Percentiles rank a stretch among this genome's conserved stretches.
phyloP scores from a whole-genome alignment of 2,113 vertebrate species.

The Bambusicola thoracicus region DNA sequence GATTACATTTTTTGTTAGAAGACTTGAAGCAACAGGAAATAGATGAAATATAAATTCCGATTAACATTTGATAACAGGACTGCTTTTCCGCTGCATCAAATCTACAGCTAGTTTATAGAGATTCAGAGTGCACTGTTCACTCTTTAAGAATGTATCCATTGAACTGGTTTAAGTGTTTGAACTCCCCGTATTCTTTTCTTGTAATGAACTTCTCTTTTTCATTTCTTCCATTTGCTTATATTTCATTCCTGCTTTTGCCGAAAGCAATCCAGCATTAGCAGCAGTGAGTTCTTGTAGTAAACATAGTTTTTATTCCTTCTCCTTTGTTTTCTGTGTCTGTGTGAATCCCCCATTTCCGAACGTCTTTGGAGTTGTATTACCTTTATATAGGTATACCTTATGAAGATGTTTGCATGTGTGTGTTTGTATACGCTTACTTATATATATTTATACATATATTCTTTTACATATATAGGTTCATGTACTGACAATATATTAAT shows the following conservation, averaged over 20 bases:
- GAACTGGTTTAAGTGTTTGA: not conserved
- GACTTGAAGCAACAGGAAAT: not conserved
- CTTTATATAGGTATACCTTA: not conserved
- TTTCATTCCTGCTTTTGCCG: not conserved
- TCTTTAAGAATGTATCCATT: not conserved
- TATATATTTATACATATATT: not conserved
- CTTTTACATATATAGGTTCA: not conserved
- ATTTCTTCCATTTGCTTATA: not conserved
- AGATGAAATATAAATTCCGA: not conserved
- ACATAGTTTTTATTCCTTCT: not conserved
- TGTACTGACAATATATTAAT: not conserved
- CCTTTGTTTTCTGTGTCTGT: not conserved
- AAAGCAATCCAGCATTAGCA: not conserved
- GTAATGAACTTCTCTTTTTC: not conserved
- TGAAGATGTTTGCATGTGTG: not conserved
- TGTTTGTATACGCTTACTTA: accelerated
- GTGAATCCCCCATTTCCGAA: not conserved
- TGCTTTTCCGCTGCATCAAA: not conserved
- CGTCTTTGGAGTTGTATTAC: not conserved
- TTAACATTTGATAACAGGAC: not conserved
- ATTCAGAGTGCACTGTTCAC: not conserved
- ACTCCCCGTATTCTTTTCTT: not conserved
- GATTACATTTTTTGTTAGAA: not conserved
- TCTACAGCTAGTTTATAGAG: not conserved
- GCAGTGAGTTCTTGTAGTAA: not conserved